Base-by-base conservation (phyloP, 2,113 vertebrate genomes). In the Pollimyrus isidori region DNA sequence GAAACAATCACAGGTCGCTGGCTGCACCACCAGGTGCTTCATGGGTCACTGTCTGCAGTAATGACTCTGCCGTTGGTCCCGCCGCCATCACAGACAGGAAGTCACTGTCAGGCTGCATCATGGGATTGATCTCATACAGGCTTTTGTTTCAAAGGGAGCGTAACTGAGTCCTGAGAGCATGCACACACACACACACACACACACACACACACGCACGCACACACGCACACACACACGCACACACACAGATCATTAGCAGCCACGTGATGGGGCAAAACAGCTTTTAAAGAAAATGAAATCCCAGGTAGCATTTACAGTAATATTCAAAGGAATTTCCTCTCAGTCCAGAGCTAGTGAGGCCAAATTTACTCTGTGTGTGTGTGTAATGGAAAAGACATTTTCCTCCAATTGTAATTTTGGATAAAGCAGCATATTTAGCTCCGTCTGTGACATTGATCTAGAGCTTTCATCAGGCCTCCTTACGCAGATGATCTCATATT, bases 61-160 rank as follows among this genome's bases (percentile, higher is more conserved):
- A 93, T 93, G 90, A 93, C 91, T 92, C 88, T 88, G 83, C 90
- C 80, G 89, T 92, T 92, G 91, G 92, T 93, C 91, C 92, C 91
- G 86, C 89, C 90, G 86, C 89, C 92, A 92, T 92, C 89, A 91
- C 91, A 91, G 80, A 90, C 91, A 94, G 93, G 92, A 94, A 92
- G 91, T 91, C 90, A 92, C 91, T 92, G 92, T 92, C 93, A 92
- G 93, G 89, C 90, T 91, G 93, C 91, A 93, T 92, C 92, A 92
- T 88, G 86, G 88, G 89, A 90, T 91, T 91, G 89, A 91, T 92
- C 89, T 89, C 52, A 87, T 88, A 89, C 87, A 73, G 90, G 89
- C 53, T 92, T 85, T 90, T 86, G 90, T 92, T 92, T 91, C 90
- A 92, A 91, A 91, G 49, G 86, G n/a, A 86, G 88, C 26, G 69